phyloP scores from a whole-genome alignment of 2,888 invertebrate species.

The Calameuta filiformis region DNA sequence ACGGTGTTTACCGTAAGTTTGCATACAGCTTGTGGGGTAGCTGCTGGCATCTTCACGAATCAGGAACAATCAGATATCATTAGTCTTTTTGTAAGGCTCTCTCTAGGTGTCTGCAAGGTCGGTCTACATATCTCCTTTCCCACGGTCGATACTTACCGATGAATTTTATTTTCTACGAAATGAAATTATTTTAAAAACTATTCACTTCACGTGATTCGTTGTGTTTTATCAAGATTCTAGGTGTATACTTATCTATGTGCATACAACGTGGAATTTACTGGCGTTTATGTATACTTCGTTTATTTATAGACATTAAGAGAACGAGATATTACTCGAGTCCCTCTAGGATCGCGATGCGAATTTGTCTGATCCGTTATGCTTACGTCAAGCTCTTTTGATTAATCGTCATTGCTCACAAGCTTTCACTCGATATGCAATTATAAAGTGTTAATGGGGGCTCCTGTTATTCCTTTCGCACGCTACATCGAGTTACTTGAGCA shows the following conservation, averaged over 20 bases:
- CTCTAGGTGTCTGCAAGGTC: conserved; percentile 36
- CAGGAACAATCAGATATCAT: conserved; percentile 63
- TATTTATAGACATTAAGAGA: neutral
- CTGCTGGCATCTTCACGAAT: conserved; percentile 58
- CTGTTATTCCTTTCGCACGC: neutral
- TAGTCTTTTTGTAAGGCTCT: conserved; percentile 55
- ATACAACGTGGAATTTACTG: neutral
- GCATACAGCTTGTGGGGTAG: conserved; percentile 33
- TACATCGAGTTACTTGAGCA: neutral
- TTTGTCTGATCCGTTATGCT: conserved; percentile 5
- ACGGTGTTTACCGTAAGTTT: conserved; percentile 11
- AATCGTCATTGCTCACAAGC: conserved; percentile 6
- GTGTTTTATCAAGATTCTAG: neutral
- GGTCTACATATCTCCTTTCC: conserved; percentile 29
- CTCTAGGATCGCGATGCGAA: neutral
- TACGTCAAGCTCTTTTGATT: conserved; percentile 14
- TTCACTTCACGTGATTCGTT: neutral
- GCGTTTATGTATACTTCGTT: neutral
- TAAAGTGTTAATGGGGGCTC: conserved; percentile 10
- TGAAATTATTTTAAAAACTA: neutral
- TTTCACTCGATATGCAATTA: conserved; percentile 19
- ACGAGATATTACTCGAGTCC: conserved; percentile 4
- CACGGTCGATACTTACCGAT: conserved; percentile 28
- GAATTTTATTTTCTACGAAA: neutral
- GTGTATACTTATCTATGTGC: neutral